These are phyloP conservation scores for Acanthosepion lycidas DNA, from an alignment of 2,888 invertebrate species.

Conservation along the genomic window DNA sequence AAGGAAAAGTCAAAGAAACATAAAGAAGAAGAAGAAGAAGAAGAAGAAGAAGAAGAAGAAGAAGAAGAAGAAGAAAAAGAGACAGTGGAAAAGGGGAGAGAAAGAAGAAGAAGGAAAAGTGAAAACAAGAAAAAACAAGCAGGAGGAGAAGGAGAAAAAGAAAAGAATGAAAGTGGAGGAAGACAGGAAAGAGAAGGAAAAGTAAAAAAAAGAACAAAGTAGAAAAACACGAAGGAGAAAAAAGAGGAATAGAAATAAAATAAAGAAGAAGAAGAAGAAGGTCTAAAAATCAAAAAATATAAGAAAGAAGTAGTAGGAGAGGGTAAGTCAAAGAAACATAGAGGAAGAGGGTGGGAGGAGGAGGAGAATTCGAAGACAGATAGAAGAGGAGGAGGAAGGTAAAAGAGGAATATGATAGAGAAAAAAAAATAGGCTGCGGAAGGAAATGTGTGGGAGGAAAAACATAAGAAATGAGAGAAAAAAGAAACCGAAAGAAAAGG, in stretches of 20 bases:
- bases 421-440: too few species aligned
- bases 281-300: too few species aligned
- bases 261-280: neutral
- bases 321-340: neutral
- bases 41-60: too few species aligned
- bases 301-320: neutral
- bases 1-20: neutral
- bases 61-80: neutral
- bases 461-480: too few species aligned
- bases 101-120: neutral
- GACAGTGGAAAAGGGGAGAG: too few species aligned
- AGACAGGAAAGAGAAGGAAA: neutral
- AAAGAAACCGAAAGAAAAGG: too few species aligned
- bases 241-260: too few species aligned
- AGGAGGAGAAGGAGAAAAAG: neutral
- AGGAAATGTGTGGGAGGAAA: too few species aligned
- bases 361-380: neutral
- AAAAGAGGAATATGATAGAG: too few species aligned
- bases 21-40: too few species aligned
- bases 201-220: neutral
- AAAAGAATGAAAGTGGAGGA: neutral
- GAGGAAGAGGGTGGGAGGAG: neutral
- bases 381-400: neutral
- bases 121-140: neutral
- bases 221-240: neutral